These are phyloP conservation scores for Crossaster papposus DNA, from an alignment of 53 echinoderm and acorn worm species.

Conservation along the genomic window DNA sequence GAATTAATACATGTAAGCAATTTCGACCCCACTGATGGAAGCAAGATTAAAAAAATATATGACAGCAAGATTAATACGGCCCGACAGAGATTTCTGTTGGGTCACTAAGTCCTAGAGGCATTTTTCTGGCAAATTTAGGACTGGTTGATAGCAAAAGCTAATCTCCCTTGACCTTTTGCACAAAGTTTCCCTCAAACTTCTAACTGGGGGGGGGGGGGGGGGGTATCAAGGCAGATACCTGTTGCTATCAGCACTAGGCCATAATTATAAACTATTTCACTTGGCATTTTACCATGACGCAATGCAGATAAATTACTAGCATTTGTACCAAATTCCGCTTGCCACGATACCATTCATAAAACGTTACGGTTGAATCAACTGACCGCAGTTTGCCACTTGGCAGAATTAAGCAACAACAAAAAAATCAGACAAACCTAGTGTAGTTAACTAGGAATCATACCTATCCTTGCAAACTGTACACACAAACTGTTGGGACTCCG, in stretches of 20 bases:
- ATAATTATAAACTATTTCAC: not conserved
- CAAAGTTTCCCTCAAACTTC: not conserved
- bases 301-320: not conserved
- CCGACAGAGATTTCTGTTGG: not conserved
- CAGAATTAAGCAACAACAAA: not conserved
- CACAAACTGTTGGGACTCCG: no score
- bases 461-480: no score
- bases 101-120: not conserved
- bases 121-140: slow-evolving; percentile 13
- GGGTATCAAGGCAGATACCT: not conserved
- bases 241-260: not conserved
- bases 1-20: slow-evolving; percentile 17
- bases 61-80: slow-evolving; percentile 30
- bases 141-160: not conserved
- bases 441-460: no score
- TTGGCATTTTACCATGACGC: not conserved
- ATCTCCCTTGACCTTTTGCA: not conserved
- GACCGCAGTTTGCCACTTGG: not conserved
- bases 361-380: no score
- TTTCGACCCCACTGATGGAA: slow-evolving; percentile 3
- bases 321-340: not conserved
- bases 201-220: not conserved
- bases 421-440: not conserved
- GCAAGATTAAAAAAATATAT: slow-evolving; percentile 3
- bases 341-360: not conserved